Conservation (phyloP, 2,113 vertebrate genomes). For the Apus apus region DNA sequence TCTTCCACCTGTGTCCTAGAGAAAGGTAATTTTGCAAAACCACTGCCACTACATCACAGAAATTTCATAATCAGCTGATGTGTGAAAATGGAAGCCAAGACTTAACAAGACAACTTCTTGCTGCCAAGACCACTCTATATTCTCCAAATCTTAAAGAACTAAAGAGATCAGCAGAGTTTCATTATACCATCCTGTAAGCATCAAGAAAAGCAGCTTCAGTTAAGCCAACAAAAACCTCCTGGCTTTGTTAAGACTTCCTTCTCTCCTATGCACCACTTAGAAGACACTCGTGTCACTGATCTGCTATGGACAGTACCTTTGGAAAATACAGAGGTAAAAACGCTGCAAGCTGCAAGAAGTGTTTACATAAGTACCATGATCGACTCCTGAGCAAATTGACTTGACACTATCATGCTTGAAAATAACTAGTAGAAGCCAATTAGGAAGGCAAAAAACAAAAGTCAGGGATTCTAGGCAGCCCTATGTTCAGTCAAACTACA, state of each 20-base stretch:
- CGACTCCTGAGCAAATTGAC: conserved; percentile 13
- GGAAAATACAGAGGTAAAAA: not conserved
- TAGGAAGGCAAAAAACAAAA: not conserved
- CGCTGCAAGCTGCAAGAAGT: not conserved
- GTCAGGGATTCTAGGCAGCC: not conserved
- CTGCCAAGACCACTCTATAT: not conserved
- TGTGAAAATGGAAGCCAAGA: not conserved
- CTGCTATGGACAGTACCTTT: not conserved
- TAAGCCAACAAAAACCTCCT: not conserved
- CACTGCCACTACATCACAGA: not conserved
- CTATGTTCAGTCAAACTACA: not conserved
- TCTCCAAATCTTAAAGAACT: not conserved
- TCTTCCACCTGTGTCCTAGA: not conserved
- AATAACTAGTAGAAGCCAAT: conserved; percentile 37
- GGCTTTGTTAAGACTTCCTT: not conserved
- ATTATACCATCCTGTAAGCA: not conserved
- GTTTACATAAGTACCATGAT: not conserved
- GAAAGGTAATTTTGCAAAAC: not conserved
- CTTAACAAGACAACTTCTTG: not conserved
- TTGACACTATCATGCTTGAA: conserved; percentile 21
- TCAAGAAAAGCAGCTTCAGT: not conserved
- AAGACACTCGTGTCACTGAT: not conserved
- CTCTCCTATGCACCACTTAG: not conserved
- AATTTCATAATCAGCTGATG: not conserved
- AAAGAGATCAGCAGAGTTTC: not conserved